Conservation (phyloP, 2,888 invertebrate genomes). For the Campoplex nolae region DNA sequence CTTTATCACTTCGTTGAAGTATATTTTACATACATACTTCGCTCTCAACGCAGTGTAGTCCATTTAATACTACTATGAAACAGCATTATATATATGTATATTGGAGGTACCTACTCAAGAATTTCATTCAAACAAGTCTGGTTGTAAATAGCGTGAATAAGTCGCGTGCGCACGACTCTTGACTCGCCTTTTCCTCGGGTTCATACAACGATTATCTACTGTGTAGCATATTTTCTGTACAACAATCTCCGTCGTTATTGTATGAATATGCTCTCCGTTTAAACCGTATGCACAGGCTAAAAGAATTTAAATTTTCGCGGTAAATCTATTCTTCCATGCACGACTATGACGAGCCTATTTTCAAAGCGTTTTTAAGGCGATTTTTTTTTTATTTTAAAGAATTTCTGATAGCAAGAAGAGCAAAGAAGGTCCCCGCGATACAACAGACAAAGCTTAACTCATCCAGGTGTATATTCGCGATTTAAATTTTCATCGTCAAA, state of each 20-base stretch:
- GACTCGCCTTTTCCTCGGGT: slow-evolving; percentile 48
- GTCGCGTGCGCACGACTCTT: slow-evolving; percentile 53
- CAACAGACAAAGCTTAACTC: background rate
- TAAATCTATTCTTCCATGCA: background rate
- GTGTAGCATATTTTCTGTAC: slow-evolving; percentile 12
- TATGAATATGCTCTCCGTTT: background rate
- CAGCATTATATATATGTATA: background rate
- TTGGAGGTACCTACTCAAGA: slow-evolving; percentile 43
- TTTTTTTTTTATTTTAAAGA: background rate
- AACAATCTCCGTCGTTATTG: background rate
- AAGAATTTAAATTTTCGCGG: background rate
- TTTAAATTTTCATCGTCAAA: background rate
- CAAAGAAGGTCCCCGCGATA: background rate
- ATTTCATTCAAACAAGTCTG: slow-evolving; percentile 62
- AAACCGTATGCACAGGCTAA: background rate
- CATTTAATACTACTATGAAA: slow-evolving; percentile 16
- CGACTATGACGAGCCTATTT: background rate
- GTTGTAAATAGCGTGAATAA: slow-evolving; percentile 50
- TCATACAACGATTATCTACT: slow-evolving; percentile 26
- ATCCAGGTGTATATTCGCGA: background rate
- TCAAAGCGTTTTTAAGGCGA: background rate
- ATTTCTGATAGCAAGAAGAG: background rate
- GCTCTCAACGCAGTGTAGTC: slow-evolving; percentile 21
- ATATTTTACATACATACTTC: slow-evolving; percentile 45
- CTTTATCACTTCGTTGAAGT: slow-evolving; percentile 24